A percentile compares a stretch with the other conserved stretches of the same genome.
phyloP scores from a whole-genome alignment of 1,140 invertebrate genomes.

The Drosophila azteca region DNA sequence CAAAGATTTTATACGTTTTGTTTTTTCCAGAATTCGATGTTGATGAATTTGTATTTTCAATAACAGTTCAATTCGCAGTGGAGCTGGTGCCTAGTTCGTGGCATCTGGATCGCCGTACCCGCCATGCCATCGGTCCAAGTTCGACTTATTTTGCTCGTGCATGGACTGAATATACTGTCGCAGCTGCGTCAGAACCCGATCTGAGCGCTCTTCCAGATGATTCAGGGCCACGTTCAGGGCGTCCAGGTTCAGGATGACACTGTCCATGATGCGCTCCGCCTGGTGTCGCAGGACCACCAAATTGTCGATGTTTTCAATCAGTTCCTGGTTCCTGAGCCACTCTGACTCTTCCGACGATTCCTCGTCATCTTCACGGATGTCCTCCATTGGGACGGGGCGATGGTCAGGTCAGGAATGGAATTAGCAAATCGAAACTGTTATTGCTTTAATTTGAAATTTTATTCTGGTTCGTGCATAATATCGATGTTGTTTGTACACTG shows the following conservation, averaged over 20 bases:
- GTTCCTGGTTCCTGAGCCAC: no score
- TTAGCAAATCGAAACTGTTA: not conserved
- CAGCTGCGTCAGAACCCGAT: conserved; percentile 22
- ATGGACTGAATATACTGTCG: not conserved
- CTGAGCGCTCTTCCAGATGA: conserved; percentile 50
- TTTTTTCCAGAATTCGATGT: conserved; percentile 7
- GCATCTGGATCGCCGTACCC: conserved; percentile 23
- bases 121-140: not conserved
- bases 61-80: conserved; percentile 4
- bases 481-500: not conserved
- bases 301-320: not conserved
- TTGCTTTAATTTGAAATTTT: not conserved
- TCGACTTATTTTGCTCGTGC: not conserved
- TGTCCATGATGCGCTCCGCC: conserved; percentile 36
- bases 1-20: conserved; percentile 47
- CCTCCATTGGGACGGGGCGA: no score
- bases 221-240: conserved; percentile 36
- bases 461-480: no score
- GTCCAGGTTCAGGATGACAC: conserved; percentile 29
- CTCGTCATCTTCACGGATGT: no score
- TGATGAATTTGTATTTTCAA: conserved; percentile 10
- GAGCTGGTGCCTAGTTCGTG: conserved; percentile 1
- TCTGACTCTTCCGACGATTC: no score
- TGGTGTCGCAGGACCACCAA: not conserved
- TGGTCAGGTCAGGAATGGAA: not conserved